Evolutionary conservation across 35 echinoderm and acorn worm genomes (phyloP), one percentile per base, ranked within the genome.

Genomic region (Chiridota heheva): DNA sequence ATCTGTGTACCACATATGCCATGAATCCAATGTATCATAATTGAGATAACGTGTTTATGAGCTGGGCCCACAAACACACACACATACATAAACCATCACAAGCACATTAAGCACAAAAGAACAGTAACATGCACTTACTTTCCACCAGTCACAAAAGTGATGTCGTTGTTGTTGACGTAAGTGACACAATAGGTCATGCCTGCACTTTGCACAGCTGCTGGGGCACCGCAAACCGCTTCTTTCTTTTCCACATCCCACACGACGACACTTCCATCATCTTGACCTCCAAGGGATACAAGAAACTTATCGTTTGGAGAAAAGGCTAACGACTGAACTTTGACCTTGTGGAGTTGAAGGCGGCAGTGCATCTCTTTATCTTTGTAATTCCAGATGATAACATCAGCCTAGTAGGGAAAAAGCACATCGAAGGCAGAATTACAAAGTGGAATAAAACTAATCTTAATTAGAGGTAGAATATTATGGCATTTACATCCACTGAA

Each of bases 341-440:
- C 95, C 83, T 98, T 91, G 60, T 98, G 95, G 0, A 98, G 89
- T 32, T 75, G 64, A 29, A 88, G 86, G 5, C 73, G 48, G 69
- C 88, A 84, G 34, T 98, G 68, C 8, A 88, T 41, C 12, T 67
- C 57, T 47, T 79, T 82, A 25, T 44, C 70, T 45, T 80, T 43
- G 60, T 88, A 98, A 78, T 91, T 74, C 95, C 95, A 98, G 35
- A 98, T 88, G 69, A 98, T 91, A 48, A 98, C 65, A 67, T 88
- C 67, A 36, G 95, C 95, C 95, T 98, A 81, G 25, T 71, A 33
- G 33, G 36, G 7, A 53, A 65, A 65, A n/a, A n/a, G n/a, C n/a
- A n/a, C n/a, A n/a, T n/a, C n/a, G n/a, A n/a, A n/a, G n/a, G n/a
- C n/a, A n/a, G n/a, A n/a, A n/a, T n/a, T n/a, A n/a, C n/a, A n/a